These are phyloP conservation scores for Ageneiosus marmoratus DNA, from an alignment of 2,113 vertebrate genomes.

Conservation along the genomic window DNA sequence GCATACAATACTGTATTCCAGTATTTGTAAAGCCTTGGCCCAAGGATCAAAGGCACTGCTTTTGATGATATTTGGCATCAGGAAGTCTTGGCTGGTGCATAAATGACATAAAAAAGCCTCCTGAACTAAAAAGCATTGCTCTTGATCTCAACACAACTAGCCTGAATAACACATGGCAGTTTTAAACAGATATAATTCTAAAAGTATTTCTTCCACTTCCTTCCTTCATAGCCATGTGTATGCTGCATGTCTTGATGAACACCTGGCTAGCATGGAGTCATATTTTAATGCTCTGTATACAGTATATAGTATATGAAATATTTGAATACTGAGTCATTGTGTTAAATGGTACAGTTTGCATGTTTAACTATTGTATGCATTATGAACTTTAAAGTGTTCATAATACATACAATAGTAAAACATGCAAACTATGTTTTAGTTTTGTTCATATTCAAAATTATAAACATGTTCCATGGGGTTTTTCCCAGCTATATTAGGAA, in stretches of 20 bases:
- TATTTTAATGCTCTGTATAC: neutral
- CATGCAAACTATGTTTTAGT: no score
- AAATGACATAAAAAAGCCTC: slow-evolving; percentile 66
- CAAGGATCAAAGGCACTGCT: slow-evolving; percentile 69
- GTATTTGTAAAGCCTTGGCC: slow-evolving; percentile 73
- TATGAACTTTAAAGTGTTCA: neutral
- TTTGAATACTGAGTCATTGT: neutral
- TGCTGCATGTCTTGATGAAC: neutral
- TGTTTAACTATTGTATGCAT: neutral
- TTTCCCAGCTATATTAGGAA: neutral
- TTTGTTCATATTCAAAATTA: neutral
- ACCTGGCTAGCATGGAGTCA: neutral
- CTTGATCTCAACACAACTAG: slow-evolving; percentile 65
- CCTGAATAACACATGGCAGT: slow-evolving; percentile 10
- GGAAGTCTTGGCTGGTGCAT: slow-evolving; percentile 68
- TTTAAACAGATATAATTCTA: slow-evolving; percentile 13
- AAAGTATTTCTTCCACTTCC: slow-evolving; percentile 18
- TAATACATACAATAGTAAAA: no score
- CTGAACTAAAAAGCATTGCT: slow-evolving; percentile 60
- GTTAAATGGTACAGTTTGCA: neutral
- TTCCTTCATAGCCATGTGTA: slow-evolving; percentile 4
- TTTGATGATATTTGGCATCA: slow-evolving; percentile 74
- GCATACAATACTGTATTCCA: slow-evolving; percentile 68
- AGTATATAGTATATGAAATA: neutral
- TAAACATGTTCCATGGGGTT: neutral